phyloP scores from a whole-genome alignment of 2,888 invertebrate species.

The Hydrotaea diabolus region DNA sequence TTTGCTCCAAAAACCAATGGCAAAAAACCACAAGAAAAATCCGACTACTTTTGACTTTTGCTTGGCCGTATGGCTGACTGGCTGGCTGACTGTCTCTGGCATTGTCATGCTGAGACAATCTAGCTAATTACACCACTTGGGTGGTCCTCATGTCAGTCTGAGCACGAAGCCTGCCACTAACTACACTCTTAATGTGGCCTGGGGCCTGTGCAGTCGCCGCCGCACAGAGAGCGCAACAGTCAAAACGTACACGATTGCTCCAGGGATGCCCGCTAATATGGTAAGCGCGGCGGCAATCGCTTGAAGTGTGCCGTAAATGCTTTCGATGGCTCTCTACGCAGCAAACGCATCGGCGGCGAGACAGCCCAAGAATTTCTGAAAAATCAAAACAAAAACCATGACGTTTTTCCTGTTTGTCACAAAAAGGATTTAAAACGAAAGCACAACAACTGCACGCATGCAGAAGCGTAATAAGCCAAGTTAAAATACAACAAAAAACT shows the following conservation, averaged over 20 bases:
- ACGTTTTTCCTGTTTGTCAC: background rate
- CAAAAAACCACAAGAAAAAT: slow-evolving; percentile 14
- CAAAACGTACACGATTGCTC: slow-evolving; percentile 62
- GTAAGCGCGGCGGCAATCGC: slow-evolving; percentile 65
- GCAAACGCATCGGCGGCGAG: background rate
- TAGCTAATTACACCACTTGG: slow-evolving; percentile 66
- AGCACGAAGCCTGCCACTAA: slow-evolving; percentile 38
- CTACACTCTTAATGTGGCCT: slow-evolving; percentile 51
- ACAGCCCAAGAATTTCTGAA: slow-evolving; percentile 23
- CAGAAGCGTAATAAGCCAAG: too few relatives aligned
- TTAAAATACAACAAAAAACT: background rate
- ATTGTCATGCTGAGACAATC: slow-evolving; percentile 57
- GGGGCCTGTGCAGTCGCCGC: too few relatives aligned
- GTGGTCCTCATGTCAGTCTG: slow-evolving; percentile 59
- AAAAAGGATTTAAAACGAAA: slow-evolving; percentile 11
- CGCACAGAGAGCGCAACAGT: slow-evolving; percentile 46
- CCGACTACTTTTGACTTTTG: slow-evolving; percentile 23
- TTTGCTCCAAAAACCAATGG: background rate
- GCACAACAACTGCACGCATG: background rate
- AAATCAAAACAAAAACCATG: slow-evolving; percentile 2
- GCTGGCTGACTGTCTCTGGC: background rate
- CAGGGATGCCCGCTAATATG: slow-evolving; percentile 66
- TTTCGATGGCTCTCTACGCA: slow-evolving; percentile 26
- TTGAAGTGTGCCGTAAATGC: slow-evolving; percentile 67
- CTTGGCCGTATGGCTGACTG: background rate